Evolutionary conservation across 2,113 vertebrate species (phyloP).

Genomic region (Sorex fumeus): DNA sequence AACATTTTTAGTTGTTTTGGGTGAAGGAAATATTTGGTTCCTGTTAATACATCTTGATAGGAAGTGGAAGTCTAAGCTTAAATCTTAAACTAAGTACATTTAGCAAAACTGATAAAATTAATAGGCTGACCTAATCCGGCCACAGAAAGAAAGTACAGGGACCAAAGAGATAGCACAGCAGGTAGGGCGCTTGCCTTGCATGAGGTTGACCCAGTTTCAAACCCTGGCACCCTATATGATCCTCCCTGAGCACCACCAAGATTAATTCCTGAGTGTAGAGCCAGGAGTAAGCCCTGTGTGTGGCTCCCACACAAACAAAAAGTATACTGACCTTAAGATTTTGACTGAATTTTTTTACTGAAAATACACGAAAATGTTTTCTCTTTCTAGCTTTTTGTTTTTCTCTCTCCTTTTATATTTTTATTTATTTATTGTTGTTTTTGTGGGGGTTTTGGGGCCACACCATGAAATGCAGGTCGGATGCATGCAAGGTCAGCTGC

Average conservation of each 20-base stretch:
- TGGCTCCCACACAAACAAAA: background rate
- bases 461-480: too few species aligned
- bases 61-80: conserved; percentile 9
- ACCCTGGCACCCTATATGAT: too few species aligned
- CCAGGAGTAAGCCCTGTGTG: too few species aligned
- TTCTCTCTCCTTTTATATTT: background rate
- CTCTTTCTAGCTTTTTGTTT: background rate
- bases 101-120: background rate
- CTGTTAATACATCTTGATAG: background rate
- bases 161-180: too few species aligned
- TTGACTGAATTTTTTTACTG: background rate
- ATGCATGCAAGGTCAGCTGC: too few species aligned
- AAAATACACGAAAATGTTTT: background rate
- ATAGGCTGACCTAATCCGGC: background rate
- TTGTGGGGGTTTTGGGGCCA: too few species aligned
- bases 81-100: too few species aligned
- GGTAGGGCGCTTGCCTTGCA: too few species aligned
- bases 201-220: too few species aligned
- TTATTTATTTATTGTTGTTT: background rate
- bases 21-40: background rate
- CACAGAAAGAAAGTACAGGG: conserved; percentile 9
- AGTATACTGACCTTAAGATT: background rate
- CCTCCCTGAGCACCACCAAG: too few species aligned
- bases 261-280: too few species aligned
- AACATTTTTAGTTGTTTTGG: conserved; percentile 39